Evolutionary conservation across 2,797 vertebrate genomes (phyloP), one percentile per base, ranked within the genome.

Genomic region (Leptatherina wallacei): DNA sequence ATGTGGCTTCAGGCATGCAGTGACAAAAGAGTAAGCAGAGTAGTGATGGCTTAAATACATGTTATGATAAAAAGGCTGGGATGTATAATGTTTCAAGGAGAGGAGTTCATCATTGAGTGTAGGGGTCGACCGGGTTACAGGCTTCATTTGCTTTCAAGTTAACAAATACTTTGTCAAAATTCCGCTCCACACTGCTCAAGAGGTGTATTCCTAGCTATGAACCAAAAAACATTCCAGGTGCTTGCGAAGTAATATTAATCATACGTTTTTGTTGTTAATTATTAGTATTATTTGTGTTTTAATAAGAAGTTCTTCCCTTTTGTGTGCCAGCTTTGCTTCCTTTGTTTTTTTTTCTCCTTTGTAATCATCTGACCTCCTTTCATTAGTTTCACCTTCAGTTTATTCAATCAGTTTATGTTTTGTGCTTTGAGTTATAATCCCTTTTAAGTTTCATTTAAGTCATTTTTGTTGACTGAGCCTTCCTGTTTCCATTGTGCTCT

Each of bases 1-100:
- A 73, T 65, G 64, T 73, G 47, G 65, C 55, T 74, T 58, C 51
- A 58, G 63, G 47, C 70, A 69, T 63, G 40, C 35, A 32, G 58
- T 2, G 9, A 35, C 1, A 27, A 67, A 75, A 44, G 67, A 67
- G 56, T 40, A 16, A 42, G 40, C 35, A 38, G 16, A 58, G 57
- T 29, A 65, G 27, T 32, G 40, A 73, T 1, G 13, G 57, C 65
- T 70, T 49, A 67, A 75, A 49, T 42, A 71, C 32, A 68, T 27
- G 20, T 33, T 61, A 66, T 77, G 56, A 76, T 78, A 68, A 65
- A 82, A 42, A 78, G 22, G 3, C 36, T 61, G 36, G 4, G 1
- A 56, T 71, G 29, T n/a, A 56, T 54, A 42, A 27, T 49, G 54
- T 71, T 65, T 54, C 35, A 33, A 47, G 38, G n/a, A 56, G 49